Percentiles rank a stretch among this genome's conserved stretches.
Conservation (phyloP, 2,888 invertebrate species). For the Lomographa bimaculata region DNA sequence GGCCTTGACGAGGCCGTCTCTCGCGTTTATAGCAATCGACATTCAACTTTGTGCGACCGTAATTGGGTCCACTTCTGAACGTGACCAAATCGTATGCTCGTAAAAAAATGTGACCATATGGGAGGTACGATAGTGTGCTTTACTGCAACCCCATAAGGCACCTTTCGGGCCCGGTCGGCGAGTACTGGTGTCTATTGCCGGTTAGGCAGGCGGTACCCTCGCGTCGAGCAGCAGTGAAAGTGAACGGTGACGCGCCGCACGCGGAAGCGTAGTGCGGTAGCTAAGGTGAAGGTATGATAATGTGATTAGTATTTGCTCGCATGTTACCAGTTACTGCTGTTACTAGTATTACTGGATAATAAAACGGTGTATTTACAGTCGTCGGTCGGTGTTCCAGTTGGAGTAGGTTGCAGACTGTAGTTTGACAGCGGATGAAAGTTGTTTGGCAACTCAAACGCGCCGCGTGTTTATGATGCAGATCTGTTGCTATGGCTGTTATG, state of each 20-base stretch:
- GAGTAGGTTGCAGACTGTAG: conserved; percentile 37
- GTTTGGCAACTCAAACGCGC: conserved; percentile 26
- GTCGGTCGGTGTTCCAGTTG: conserved; percentile 30
- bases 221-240: conserved; percentile 65
- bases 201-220: conserved; percentile 42
- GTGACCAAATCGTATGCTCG: conserved; percentile 40
- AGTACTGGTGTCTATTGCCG: conserved; percentile 42
- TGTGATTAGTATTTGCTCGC: conserved; percentile 57
- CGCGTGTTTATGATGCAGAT: conserved; percentile 15
- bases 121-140: conserved; percentile 41
- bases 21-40: conserved; percentile 30
- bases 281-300: conserved; percentile 63
- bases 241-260: conserved; percentile 65
- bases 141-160: conserved; percentile 46
- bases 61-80: conserved; percentile 46
- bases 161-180: conserved; percentile 33
- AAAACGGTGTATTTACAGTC: conserved; percentile 48
- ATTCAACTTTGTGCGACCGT: conserved; percentile 38
- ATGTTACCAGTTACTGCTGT: conserved; percentile 42
- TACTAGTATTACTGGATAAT: conserved; percentile 54
- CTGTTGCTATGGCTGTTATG: conserved; percentile 17
- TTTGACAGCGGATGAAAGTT: conserved; percentile 49
- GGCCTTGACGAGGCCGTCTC: conserved; percentile 72
- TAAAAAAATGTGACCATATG: conserved; percentile 38
- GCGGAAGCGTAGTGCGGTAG: conserved; percentile 70